Conservation (phyloP, 2,113 vertebrate species). For the Ctenodactylus gundi region DNA sequence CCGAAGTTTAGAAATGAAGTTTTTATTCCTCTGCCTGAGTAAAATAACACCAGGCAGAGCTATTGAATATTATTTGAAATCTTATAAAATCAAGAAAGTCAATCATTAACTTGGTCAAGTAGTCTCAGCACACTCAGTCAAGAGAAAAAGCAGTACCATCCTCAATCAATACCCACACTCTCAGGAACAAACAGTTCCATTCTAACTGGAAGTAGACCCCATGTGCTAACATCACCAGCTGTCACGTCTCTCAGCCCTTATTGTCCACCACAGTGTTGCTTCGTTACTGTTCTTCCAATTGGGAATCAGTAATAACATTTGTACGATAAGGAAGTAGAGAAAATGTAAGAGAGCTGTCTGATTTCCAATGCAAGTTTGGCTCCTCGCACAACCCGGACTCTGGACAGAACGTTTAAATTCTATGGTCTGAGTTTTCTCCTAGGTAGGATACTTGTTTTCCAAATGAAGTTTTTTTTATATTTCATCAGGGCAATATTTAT, state of each 20-base stretch:
- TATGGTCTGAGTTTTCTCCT: neutral
- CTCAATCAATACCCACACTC: neutral
- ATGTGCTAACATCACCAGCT: fast-evolving
- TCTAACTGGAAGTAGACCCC: no score
- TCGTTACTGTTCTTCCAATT: neutral
- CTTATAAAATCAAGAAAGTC: neutral
- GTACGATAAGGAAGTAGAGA: neutral
- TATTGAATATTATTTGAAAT: neutral
- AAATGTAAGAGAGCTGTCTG: neutral
- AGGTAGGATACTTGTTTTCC: neutral
- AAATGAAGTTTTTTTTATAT: neutral
- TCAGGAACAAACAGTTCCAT: fast-evolving
- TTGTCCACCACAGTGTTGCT: neutral
- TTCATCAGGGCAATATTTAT: neutral
- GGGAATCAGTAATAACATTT: neutral
- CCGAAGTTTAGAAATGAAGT: neutral
- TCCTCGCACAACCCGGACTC: neutral
- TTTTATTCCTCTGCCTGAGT: neutral
- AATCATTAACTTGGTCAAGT: neutral
- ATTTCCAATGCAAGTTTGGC: neutral
- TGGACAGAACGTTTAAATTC: neutral
- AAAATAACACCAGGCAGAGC: neutral
- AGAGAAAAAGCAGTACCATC: neutral
- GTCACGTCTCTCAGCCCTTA: no score
- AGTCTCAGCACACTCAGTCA: neutral